Evolutionary conservation across 2,888 invertebrate genomes (phyloP).

Genomic region (Leptodirus hochenwartii): DNA sequence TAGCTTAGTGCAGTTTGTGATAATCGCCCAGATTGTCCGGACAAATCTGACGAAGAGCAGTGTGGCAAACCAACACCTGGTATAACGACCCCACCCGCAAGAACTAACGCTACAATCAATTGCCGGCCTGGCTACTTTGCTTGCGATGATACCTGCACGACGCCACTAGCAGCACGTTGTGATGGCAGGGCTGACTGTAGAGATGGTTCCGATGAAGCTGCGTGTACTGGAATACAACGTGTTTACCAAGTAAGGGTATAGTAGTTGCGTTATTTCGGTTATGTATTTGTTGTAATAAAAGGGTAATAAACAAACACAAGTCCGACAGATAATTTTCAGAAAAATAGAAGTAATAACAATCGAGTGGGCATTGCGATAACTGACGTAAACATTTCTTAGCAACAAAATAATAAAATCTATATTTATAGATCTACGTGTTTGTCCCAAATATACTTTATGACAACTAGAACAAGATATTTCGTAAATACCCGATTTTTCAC

Average conservation of each 20-base stretch:
- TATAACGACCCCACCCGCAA: neutral
- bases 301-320: too few species aligned
- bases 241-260: constrained; percentile 26
- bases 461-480: too few species aligned
- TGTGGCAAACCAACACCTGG: constrained; percentile 19
- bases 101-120: constrained; percentile 27
- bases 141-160: constrained; percentile 41
- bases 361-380: too few species aligned
- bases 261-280: neutral
- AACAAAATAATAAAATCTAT: too few species aligned
- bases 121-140: constrained; percentile 34
- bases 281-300: constrained; percentile 3
- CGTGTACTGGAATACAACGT: constrained; percentile 30
- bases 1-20: constrained; percentile 30
- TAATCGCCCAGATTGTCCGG: constrained; percentile 33
- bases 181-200: constrained; percentile 51
- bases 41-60: constrained; percentile 32
- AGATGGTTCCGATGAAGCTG: constrained; percentile 53
- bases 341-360: too few species aligned
- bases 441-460: too few species aligned
- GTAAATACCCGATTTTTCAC: too few species aligned
- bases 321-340: too few species aligned
- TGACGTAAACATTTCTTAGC: too few species aligned
- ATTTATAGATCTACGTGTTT: too few species aligned
- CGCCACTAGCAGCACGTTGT: constrained; percentile 41